These are phyloP conservation scores for Yponomeuta cagnagella DNA, from an alignment of 2,888 invertebrate genomes.

Conservation along the genomic window DNA sequence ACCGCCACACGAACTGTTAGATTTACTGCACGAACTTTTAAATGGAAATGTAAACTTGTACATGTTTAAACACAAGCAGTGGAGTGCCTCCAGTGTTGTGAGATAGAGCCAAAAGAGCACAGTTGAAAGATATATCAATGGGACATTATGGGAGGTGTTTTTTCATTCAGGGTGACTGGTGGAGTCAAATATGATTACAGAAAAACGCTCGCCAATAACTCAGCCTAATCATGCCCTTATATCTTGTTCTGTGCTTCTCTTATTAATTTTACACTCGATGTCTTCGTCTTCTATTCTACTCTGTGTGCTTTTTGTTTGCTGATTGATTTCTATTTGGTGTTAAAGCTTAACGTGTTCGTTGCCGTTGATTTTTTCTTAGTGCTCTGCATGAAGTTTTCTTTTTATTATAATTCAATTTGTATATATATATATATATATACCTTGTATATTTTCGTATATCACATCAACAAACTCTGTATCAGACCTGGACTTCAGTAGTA, in stretches of 20 bases:
- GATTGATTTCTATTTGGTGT: conserved; percentile 36
- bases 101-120: conserved; percentile 52
- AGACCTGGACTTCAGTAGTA: no score
- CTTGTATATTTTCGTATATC: neutral
- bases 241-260: conserved; percentile 64
- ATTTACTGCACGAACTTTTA: conserved; percentile 53
- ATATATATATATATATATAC: neutral
- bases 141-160: conserved; percentile 46
- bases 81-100: neutral
- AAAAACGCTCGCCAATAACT: conserved; percentile 69
- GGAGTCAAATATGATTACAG: conserved; percentile 41
- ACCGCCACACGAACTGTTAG: conserved; percentile 54
- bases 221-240: conserved; percentile 64
- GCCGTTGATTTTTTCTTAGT: conserved; percentile 35
- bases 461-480: neutral
- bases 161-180: conserved; percentile 26
- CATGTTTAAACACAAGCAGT: neutral
- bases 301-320: conserved; percentile 38
- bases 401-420: neutral
- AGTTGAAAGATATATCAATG: conserved; percentile 26
- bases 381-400: conserved; percentile 40
- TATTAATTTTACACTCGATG: conserved; percentile 34
- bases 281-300: conserved; percentile 30
- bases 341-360: conserved; percentile 28
- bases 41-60: conserved; percentile 18